These are phyloP conservation scores for Benthochromis sp. DNA, from an alignment of 2,113 vertebrate genomes.

Conservation along the genomic window DNA sequence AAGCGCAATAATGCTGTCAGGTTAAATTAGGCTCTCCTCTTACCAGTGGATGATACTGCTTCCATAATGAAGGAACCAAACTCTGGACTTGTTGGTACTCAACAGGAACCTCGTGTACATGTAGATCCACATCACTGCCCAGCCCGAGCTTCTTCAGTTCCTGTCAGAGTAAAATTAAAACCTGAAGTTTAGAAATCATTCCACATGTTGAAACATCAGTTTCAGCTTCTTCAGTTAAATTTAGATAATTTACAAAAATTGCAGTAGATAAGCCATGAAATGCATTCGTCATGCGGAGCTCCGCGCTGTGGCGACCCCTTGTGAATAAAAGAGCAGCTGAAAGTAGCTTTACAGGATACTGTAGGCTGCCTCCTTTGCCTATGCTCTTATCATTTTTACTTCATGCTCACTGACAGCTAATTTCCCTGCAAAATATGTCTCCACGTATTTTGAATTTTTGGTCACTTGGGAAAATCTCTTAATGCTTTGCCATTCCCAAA, in stretches of 20 bases:
- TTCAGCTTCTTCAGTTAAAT: neutral
- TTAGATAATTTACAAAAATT: neutral
- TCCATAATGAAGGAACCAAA: constrained; percentile 88
- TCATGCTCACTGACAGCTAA: neutral
- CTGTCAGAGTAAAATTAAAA: constrained; percentile 50
- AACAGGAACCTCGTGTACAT: constrained; percentile 88
- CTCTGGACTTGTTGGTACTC: constrained; percentile 90
- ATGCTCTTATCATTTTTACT: neutral
- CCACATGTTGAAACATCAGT: neutral
- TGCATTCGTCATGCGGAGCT: neutral
- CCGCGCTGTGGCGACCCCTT: rapidly evolving
- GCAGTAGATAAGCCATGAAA: neutral
- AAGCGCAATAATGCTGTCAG: neutral
- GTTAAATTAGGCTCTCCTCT: neutral
- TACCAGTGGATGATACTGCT: constrained; percentile 88
- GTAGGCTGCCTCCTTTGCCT: neutral
- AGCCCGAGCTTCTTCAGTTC: constrained; percentile 92
- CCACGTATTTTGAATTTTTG: neutral
- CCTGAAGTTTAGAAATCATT: neutral
- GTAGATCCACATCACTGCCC: constrained; percentile 79
- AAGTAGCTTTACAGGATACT: neutral
- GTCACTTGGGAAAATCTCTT: neutral
- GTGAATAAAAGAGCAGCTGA: neutral
- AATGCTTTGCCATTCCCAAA: neutral
- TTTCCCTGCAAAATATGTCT: neutral